phyloP scores from a whole-genome alignment of 2,888 invertebrate genomes.

The Cataglyphis livida region DNA sequence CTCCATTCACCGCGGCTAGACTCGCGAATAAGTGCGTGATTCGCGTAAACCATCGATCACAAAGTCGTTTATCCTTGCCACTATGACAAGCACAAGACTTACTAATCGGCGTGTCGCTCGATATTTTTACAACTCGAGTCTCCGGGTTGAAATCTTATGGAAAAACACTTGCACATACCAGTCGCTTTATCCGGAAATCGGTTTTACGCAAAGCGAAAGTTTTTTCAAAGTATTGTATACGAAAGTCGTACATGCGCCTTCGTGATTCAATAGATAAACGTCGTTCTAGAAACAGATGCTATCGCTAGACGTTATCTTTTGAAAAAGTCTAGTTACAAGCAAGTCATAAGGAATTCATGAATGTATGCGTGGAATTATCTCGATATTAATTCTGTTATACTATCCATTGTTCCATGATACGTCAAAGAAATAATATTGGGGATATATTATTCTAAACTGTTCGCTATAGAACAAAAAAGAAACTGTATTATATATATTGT shows the following conservation, averaged over 20 bases:
- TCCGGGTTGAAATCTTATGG: neutral
- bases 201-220: conserved; percentile 26
- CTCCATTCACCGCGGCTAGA: neutral
- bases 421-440: neutral
- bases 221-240: neutral
- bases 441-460: neutral
- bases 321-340: neutral
- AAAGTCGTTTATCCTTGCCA: conserved; percentile 23
- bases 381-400: neutral
- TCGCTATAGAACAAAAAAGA: neutral
- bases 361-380: conserved; percentile 1
- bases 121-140: conserved; percentile 32
- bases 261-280: conserved; percentile 26
- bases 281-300: neutral
- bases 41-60: conserved; percentile 30
- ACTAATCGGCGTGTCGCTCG: conserved; percentile 6
- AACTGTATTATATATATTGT: neutral
- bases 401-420: neutral
- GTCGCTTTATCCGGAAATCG: conserved; percentile 31
- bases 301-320: neutral
- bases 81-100: neutral
- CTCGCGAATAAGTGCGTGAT: conserved; percentile 18
- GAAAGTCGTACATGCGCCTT: conserved; percentile 21
- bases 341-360: neutral
- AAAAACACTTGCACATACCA: conserved; percentile 14